These are phyloP conservation scores for Hipparchia semele DNA, from an alignment of 2,888 invertebrate species.

Conservation along the genomic window DNA sequence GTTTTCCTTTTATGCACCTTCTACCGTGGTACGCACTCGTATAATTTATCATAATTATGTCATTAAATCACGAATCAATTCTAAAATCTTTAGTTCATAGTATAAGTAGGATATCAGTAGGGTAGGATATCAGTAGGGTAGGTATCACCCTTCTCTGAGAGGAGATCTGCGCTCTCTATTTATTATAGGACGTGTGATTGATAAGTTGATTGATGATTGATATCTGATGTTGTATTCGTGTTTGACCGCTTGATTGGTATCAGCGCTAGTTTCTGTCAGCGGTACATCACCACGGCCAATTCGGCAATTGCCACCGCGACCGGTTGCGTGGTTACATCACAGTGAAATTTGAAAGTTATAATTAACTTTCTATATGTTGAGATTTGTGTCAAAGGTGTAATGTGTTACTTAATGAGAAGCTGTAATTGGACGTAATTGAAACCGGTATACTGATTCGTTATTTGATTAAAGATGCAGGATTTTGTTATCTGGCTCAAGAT, in stretches of 20 bases:
- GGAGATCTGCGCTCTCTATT: too few species aligned
- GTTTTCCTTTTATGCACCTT: too few species aligned
- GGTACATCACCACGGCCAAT: conserved; percentile 33
- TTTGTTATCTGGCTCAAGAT: conserved; percentile 12
- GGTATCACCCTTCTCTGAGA: too few species aligned
- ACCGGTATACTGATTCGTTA: conserved; percentile 12
- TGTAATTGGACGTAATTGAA: conserved; percentile 23
- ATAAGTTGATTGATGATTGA: neutral
- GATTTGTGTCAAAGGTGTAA: conserved; percentile 39
- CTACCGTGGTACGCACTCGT: too few species aligned
- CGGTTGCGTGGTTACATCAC: conserved; percentile 42
- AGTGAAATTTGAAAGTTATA: conserved; percentile 48
- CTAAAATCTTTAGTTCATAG: too few species aligned
- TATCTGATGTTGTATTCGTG: neutral
- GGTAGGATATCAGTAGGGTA: too few species aligned
- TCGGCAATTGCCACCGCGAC: conserved; percentile 38
- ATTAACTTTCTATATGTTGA: conserved; percentile 47
- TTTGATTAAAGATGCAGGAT: conserved; percentile 11
- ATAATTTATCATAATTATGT: too few species aligned
- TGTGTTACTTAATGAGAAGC: conserved; percentile 28
- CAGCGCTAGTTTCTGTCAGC: conserved; percentile 22
- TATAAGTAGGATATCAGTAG: too few species aligned
- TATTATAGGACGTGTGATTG: too few species aligned
- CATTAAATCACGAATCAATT: too few species aligned
- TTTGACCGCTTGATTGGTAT: conserved; percentile 13